These are phyloP conservation scores for Taenioides sp. DNA, from an alignment of 2,797 vertebrate genomes.

Conservation along the genomic window DNA sequence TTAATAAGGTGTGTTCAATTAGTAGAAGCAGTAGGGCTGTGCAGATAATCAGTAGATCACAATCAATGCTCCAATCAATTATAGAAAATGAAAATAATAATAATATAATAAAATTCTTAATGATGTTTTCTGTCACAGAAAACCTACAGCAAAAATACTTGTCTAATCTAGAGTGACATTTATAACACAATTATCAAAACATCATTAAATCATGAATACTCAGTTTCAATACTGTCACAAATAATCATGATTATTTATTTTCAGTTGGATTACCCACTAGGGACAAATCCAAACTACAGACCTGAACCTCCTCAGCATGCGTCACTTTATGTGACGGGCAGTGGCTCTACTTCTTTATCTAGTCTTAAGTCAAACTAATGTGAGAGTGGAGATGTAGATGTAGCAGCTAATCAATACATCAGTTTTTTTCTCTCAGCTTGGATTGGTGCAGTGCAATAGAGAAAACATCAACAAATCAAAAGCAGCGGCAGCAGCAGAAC, in stretches of 20 bases:
- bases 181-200: too few species aligned
- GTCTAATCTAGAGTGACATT: too few species aligned
- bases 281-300: background rate
- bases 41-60: background rate
- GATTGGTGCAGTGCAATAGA: background rate
- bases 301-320: background rate
- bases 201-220: too few species aligned
- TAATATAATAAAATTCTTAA: too few species aligned
- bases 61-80: too few species aligned
- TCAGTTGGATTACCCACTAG: background rate
- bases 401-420: background rate
- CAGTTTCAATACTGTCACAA: too few species aligned
- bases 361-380: background rate
- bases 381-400: background rate
- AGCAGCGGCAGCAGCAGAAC: conserved; percentile 1
- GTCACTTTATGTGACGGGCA: background rate
- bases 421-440: background rate
- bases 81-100: too few species aligned
- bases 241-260: background rate
- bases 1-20: background rate
- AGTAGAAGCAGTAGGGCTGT: background rate
- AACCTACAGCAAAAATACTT: too few species aligned
- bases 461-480: background rate
- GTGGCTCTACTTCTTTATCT: background rate
- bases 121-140: too few species aligned